Evolutionary conservation across 2,888 invertebrate genomes (phyloP), one percentile per base, ranked within the genome.

Genomic region (Nipponacmea schrenckii): DNA sequence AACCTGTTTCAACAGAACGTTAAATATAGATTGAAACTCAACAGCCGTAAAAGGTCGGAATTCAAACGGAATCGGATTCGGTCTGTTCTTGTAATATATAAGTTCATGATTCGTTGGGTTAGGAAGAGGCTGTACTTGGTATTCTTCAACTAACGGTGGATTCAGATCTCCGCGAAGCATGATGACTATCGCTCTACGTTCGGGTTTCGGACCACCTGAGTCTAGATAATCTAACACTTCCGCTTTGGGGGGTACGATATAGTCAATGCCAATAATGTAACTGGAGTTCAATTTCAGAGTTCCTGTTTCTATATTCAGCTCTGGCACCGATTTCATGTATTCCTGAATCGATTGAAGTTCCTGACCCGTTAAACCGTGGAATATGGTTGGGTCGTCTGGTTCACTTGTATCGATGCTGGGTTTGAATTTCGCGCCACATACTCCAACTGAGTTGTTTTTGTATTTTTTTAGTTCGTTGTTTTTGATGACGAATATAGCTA

Each of bases 141-240:
- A 27, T 27, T 64, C 64, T 39, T 39, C 64, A 20, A 84, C 77
- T n/a, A 78, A 76, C 0, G 81, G 80, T 15, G 74, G 77, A 8
- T 65, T 27, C 48, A 67, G 67, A 69, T 84, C 83, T 15, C 85
- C 84, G 31, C 84, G 75, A 69, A 81, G 81, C 62, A 85, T 73
- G 1, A 82, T 67, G 26, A 84, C 83, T 8, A 68, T 74, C 5
- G 84, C 85, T n/a, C 81, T 75, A 39, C 85, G 71, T 0, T 24
- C 44, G 4, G 85, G 85, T 62, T 73, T 70, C 0, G 67, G 56
- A 14, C 72, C 71, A 15, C 45, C 20, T 17, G 7, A 68, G 50
- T 77, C 79, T 10, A 83, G 69, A 64, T 73, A 79, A 10, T 73
- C 62, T 31, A 82, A 62, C 0, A 76, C 80, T 12, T 77, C 72